Evolutionary conservation across 2,888 invertebrate species (phyloP).

Genomic region (Campaea margaritaria): DNA sequence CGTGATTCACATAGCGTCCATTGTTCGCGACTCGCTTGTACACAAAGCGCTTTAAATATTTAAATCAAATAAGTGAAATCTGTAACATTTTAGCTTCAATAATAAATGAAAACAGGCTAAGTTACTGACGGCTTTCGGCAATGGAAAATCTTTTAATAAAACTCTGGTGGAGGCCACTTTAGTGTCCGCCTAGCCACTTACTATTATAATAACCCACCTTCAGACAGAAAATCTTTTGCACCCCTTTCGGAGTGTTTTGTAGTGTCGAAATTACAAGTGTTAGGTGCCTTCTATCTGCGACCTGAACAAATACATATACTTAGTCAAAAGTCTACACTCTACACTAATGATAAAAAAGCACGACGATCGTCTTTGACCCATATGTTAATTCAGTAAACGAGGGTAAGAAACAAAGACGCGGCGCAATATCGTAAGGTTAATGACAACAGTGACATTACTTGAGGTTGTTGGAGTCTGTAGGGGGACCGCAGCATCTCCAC

Average conservation of each 20-base stretch:
- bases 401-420: conserved; percentile 29
- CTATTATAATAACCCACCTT: too few species aligned
- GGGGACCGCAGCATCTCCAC: conserved; percentile 72
- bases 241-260: too few species aligned
- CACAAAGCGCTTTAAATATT: conserved; percentile 44
- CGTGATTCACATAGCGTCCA: conserved; percentile 65
- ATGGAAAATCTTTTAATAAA: too few species aligned
- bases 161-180: too few species aligned
- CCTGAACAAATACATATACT: too few species aligned
- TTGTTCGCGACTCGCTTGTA: conserved; percentile 60
- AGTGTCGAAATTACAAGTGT: too few species aligned
- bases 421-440: conserved; percentile 64
- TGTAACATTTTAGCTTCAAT: conserved; percentile 35
- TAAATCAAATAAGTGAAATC: conserved; percentile 41
- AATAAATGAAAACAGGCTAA: conserved; percentile 30
- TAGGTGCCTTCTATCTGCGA: too few species aligned
- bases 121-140: conserved; percentile 8
- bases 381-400: conserved; percentile 30
- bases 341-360: neutral
- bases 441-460: conserved; percentile 67
- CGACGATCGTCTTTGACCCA: conserved; percentile 26
- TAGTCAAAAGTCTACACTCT: too few species aligned
- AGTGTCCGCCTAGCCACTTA: too few species aligned
- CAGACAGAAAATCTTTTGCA: too few species aligned
- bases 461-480: conserved; percentile 63